Evolutionary conservation across 2,888 invertebrate species (phyloP).

Genomic region (Latrodectus elegans): DNA sequence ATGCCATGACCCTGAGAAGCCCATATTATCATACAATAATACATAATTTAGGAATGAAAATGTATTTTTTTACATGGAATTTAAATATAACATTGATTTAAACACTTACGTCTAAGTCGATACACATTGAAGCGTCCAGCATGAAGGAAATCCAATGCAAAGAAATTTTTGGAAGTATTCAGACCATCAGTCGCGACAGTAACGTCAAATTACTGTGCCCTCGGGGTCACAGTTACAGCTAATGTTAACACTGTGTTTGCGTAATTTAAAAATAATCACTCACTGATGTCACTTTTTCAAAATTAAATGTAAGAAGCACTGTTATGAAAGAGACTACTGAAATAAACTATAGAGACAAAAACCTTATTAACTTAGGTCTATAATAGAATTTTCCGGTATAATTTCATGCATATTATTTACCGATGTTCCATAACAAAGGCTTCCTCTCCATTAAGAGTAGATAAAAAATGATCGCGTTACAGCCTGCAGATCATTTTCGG

Average conservation of each 20-base stretch:
- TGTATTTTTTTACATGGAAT: not conserved
- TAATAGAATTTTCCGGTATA: too few species aligned
- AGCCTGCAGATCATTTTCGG: too few species aligned
- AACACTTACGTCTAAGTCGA: conserved; percentile 67
- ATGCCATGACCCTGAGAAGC: not conserved
- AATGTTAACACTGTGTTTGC: not conserved
- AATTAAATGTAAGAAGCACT: too few species aligned
- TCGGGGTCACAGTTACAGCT: not conserved
- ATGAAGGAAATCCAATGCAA: conserved; percentile 68
- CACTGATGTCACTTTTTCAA: too few species aligned
- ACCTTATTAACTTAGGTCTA: too few species aligned
- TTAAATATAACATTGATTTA: conserved; percentile 1
- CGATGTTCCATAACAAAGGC: too few species aligned
- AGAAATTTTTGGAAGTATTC: conserved; percentile 46
- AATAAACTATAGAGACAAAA: too few species aligned
- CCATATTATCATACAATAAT: not conserved
- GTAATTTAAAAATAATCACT: too few species aligned
- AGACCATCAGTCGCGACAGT: conserved; percentile 68
- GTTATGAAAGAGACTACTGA: too few species aligned
- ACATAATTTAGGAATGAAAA: not conserved
- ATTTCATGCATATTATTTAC: too few species aligned
- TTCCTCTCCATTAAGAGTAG: too few species aligned
- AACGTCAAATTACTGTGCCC: conserved; percentile 65
- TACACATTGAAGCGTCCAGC: conserved; percentile 70
- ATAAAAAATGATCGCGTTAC: too few species aligned